Evolutionary conservation across 2,797 vertebrate species (phyloP).

Genomic region (Gorsachius magnificus): DNA sequence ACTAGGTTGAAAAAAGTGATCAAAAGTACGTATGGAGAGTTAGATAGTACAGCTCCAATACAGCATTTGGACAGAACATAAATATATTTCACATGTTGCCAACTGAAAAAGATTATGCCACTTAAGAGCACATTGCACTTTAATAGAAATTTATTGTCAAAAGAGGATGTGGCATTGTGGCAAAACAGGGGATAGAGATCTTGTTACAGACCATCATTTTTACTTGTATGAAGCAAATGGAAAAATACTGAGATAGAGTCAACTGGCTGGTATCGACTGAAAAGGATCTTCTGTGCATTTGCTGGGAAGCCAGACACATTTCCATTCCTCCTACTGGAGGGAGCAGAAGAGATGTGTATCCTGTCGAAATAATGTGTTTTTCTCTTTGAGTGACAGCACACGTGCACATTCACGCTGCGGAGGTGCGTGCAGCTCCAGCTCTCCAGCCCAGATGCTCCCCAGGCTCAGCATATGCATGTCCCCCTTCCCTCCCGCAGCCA

Average conservation of each 20-base stretch:
- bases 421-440: not conserved
- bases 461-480: not conserved
- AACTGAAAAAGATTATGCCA: not conserved
- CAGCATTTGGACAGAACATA: not conserved
- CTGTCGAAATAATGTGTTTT: not conserved
- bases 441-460: not conserved
- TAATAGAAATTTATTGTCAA: constrained; percentile 13
- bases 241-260: not conserved
- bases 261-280: not conserved
- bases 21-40: not conserved
- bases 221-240: not conserved
- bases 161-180: not conserved
- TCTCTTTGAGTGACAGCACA: not conserved
- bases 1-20: not conserved
- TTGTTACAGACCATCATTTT: not conserved
- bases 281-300: not conserved
- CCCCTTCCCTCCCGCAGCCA: not conserved
- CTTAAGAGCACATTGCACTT: not conserved
- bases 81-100: not conserved
- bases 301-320: not conserved
- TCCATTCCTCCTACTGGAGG: not conserved
- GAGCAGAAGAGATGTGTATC: not conserved
- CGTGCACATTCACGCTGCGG: fast-evolving
- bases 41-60: not conserved
- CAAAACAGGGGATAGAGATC: not conserved